These are phyloP conservation scores for Micrasema longulum DNA, from an alignment of 1,140 invertebrate genomes.

Conservation along the genomic window DNA sequence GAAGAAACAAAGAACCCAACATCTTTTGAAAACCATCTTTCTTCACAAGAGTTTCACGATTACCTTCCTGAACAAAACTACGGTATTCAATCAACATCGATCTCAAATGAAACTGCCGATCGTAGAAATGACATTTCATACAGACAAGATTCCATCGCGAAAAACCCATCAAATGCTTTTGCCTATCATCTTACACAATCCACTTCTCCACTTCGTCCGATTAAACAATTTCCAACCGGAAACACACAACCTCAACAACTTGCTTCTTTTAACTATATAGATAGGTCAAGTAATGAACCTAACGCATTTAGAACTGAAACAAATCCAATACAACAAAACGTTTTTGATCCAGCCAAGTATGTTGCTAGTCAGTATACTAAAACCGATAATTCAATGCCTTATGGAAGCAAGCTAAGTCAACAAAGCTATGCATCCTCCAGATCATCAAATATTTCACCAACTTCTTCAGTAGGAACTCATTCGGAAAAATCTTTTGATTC, in stretches of 20 bases:
- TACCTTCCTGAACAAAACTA: constrained; percentile 1
- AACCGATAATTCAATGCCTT: constrained; percentile 4
- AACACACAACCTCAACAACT: constrained; percentile 5
- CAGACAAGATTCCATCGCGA: neutral
- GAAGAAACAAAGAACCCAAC: neutral
- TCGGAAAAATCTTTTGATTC: constrained; percentile 3
- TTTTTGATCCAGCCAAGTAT: constrained; percentile 5
- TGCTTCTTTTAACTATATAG: neutral
- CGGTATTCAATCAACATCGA: neutral
- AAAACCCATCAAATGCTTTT: neutral
- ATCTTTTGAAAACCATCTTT: neutral
- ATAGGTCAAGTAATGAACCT: constrained; percentile 8
- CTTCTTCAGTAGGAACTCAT: neutral
- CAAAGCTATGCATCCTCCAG: constrained; percentile 4
- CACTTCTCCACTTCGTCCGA: constrained; percentile 1
- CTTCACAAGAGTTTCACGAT: neutral
- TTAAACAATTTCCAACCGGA: constrained; percentile 2
- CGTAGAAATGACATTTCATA: constrained; percentile 15
- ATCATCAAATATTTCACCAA: constrained; percentile 1
- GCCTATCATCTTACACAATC: neutral
- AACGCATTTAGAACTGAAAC: neutral
- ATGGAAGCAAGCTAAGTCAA: constrained; percentile 9
- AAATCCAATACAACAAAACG: neutral
- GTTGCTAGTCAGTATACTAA: constrained; percentile 7
- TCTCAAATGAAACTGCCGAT: constrained; percentile 3